Evolutionary conservation across 2,797 vertebrate species (phyloP).

Genomic region (Gallirallus australis): DNA sequence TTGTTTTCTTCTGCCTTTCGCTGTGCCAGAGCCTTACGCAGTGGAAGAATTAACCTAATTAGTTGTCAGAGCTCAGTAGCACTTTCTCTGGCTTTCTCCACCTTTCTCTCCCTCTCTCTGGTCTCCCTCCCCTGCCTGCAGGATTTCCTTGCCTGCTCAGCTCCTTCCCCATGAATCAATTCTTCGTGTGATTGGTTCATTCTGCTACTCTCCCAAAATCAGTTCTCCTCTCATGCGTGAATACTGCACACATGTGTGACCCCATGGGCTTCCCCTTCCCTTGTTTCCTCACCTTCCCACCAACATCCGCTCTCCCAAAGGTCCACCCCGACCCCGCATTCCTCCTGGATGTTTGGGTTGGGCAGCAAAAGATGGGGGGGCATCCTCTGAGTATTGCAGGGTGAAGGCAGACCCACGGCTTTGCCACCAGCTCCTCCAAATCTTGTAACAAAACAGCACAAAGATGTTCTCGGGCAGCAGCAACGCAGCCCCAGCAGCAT

Average conservation of each 20-base stretch:
- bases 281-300: background rate
- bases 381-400: background rate
- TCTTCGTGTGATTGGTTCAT: background rate
- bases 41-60: background rate
- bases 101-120: background rate
- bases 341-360: background rate
- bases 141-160: background rate
- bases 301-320: background rate
- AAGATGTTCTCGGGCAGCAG: background rate
- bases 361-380: fast-evolving
- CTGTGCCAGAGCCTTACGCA: background rate
- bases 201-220: background rate
- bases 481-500: background rate
- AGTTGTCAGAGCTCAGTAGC: background rate
- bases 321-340: background rate
- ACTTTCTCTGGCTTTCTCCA: background rate
- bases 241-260: fast-evolving
- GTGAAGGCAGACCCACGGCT: fast-evolving
- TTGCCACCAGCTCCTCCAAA: background rate
- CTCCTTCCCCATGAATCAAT: background rate
- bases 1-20: background rate
- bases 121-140: background rate
- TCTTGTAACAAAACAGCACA: fast-evolving
- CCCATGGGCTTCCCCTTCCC: background rate
- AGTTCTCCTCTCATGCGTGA: background rate